Evolutionary conservation across 2,888 invertebrate genomes (phyloP).

Genomic region (Orchesella flavescens): DNA sequence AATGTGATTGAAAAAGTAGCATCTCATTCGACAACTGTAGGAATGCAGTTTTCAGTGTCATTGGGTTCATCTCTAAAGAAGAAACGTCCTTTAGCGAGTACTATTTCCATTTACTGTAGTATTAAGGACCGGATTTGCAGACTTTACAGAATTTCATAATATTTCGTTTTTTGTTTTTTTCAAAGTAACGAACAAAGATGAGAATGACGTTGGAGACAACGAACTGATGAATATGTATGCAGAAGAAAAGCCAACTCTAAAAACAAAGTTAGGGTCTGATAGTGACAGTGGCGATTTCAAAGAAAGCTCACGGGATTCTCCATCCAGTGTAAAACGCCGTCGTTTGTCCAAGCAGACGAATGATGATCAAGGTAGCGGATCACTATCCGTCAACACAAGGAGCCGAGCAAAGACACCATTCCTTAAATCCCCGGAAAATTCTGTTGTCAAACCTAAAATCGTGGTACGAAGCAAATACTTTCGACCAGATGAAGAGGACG

Average conservation of each 20-base stretch:
- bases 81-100: constrained; percentile 38
- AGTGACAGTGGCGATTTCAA: constrained; percentile 24
- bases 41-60: constrained; percentile 33
- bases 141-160: background rate
- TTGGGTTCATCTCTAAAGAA: constrained; percentile 18
- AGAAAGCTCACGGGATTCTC: constrained; percentile 4
- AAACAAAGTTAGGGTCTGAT: background rate
- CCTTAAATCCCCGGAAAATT: constrained; percentile 42
- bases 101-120: background rate
- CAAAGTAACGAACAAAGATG: constrained; percentile 14
- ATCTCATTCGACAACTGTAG: constrained; percentile 15
- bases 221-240: constrained; percentile 51
- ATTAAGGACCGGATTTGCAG: too few relatives aligned
- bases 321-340: constrained; percentile 33
- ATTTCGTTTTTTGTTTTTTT: background rate
- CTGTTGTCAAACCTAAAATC: background rate
- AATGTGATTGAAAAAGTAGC: background rate
- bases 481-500: constrained; percentile 1
- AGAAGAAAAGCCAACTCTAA: background rate
- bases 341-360: background rate
- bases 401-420: constrained; percentile 26
- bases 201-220: constrained; percentile 21
- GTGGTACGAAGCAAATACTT: constrained; percentile 51
- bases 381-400: constrained; percentile 13
- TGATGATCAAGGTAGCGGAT: background rate